Evolutionary conservation across 2,113 vertebrate genomes (phyloP).

Genomic region (Murina feae): DNA sequence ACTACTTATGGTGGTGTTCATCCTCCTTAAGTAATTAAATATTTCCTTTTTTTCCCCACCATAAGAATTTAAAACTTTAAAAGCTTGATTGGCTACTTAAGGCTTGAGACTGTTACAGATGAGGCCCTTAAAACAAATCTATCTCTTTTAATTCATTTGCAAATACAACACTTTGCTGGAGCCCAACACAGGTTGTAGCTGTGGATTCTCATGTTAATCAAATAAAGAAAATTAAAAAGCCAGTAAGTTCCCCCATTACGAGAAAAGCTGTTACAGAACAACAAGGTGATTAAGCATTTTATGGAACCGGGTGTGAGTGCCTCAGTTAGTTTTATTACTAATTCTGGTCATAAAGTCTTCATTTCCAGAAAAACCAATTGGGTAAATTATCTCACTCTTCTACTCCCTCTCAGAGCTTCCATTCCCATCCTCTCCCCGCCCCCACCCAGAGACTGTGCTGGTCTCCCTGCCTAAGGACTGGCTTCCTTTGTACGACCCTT

Average conservation of each 20-base stretch:
- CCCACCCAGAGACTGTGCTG: not conserved
- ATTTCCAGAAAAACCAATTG: conserved; percentile 43
- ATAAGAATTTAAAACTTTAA: not conserved
- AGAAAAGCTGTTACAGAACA: conserved; percentile 15
- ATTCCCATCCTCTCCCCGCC: not conserved
- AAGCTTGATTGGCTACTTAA: not conserved
- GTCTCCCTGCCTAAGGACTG: not conserved
- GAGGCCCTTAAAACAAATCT: conserved; percentile 7
- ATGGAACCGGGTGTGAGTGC: not conserved
- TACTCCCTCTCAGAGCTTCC: not conserved
- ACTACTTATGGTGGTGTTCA: not conserved
- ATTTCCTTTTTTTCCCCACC: not conserved
- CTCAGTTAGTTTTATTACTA: conserved; percentile 48
- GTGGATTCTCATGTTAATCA: conserved; percentile 34
- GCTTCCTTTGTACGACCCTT: not conserved
- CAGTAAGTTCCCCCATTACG: not conserved
- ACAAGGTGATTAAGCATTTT: conserved; percentile 29
- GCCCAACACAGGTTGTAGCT: not conserved
- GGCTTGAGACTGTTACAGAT: not conserved
- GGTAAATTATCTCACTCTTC: not conserved
- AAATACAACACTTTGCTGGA: not conserved
- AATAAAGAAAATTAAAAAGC: conserved; percentile 56
- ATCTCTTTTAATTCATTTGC: conserved; percentile 32
- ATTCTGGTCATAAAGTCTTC: conserved; percentile 46
- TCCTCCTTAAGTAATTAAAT: not conserved